Conservation (phyloP, 2,797 vertebrate genomes). For the Heteromormyrus szaboi region DNA sequence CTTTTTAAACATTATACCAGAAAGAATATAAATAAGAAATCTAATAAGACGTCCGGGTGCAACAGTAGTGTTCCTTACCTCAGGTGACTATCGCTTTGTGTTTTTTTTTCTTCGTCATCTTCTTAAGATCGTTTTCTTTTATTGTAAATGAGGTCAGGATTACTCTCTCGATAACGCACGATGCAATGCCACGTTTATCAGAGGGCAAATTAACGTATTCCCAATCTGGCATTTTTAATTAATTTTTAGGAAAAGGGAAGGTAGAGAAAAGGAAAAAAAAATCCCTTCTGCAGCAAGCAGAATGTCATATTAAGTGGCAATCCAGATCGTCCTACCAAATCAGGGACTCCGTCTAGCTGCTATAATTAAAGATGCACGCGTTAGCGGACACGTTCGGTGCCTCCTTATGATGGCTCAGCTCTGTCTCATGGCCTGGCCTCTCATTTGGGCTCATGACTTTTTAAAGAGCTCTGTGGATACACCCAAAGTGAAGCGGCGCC, state of each 20-base stretch:
- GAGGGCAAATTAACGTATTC: slow-evolving; percentile 42
- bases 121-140: slow-evolving; percentile 26
- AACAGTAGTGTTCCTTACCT: slow-evolving; percentile 66
- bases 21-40: slow-evolving; percentile 66
- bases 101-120: slow-evolving; percentile 46
- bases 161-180: slow-evolving; percentile 56
- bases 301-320: slow-evolving; percentile 31
- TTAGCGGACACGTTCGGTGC: slow-evolving; percentile 33
- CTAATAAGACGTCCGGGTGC: slow-evolving; percentile 53
- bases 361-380: slow-evolving; percentile 42
- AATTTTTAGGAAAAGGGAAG: slow-evolving; percentile 49
- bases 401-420: slow-evolving; percentile 29
- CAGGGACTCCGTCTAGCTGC: slow-evolving; percentile 38
- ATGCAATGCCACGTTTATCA: slow-evolving; percentile 34
- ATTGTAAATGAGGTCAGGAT: slow-evolving; percentile 66
- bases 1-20: slow-evolving; percentile 50
- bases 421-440: slow-evolving; percentile 30
- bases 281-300: slow-evolving; percentile 32
- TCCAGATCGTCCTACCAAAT: slow-evolving; percentile 33
- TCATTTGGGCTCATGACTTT: slow-evolving; percentile 30
- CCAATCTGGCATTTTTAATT: slow-evolving; percentile 64
- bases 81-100: slow-evolving; percentile 67
- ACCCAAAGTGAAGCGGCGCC: slow-evolving; percentile 29
- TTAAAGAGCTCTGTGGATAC: slow-evolving; percentile 31
- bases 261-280: not conserved